Evolutionary conservation across 1,140 invertebrate species (phyloP).

Genomic region (Zelostemma sp.): DNA sequence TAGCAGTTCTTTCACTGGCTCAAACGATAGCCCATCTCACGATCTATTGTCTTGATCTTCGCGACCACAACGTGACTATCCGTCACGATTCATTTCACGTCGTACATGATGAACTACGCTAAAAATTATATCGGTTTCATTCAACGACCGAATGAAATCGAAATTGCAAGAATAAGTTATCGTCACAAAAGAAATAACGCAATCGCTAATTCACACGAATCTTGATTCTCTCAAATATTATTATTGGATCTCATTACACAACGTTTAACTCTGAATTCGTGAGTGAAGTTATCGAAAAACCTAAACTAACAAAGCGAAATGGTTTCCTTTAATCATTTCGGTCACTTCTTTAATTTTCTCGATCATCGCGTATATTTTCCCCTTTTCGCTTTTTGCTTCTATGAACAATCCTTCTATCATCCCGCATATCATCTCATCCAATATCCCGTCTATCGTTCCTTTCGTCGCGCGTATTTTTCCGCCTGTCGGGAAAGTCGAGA

Average conservation of each 20-base stretch:
- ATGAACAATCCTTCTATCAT: too few species aligned
- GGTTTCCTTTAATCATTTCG: slow-evolving; percentile 50
- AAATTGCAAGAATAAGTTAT: too few species aligned
- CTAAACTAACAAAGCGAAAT: slow-evolving; percentile 38
- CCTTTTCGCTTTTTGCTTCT: too few species aligned
- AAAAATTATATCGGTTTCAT: not conserved
- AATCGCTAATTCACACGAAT: not conserved
- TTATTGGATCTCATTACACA: not conserved
- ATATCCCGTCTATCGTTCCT: too few species aligned
- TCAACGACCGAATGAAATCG: too few species aligned
- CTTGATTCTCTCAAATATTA: not conserved
- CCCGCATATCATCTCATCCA: slow-evolving; percentile 8
- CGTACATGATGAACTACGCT: slow-evolving; percentile 9
- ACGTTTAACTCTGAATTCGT: not conserved
- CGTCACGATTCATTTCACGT: slow-evolving; percentile 7
- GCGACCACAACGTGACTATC: slow-evolving; percentile 7
- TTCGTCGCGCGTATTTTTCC: too few species aligned
- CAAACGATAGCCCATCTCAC: slow-evolving; percentile 18
- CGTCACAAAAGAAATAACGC: too few species aligned
- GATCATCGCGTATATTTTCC: too few species aligned
- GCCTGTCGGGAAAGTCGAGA: too few species aligned
- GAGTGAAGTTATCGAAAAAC: slow-evolving; percentile 3
- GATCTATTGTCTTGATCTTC: slow-evolving; percentile 18
- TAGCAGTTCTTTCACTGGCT: slow-evolving; percentile 9
- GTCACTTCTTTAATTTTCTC: too few species aligned